phyloP scores from a whole-genome alignment of 2,888 invertebrate genomes.

The Euphydryas editha region DNA sequence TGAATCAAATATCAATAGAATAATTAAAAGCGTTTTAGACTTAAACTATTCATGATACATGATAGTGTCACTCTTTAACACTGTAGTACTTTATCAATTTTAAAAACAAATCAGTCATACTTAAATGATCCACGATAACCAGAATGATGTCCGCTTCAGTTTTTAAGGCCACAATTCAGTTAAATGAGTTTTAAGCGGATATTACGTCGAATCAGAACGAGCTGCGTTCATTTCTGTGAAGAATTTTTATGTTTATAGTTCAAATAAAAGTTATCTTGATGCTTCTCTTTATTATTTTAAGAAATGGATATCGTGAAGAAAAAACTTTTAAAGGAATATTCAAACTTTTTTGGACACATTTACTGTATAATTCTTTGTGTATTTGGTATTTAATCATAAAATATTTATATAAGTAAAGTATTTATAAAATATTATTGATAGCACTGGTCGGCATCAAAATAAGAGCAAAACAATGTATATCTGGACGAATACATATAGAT shows the following conservation, averaged over 20 bases:
- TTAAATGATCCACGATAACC: constrained; percentile 38
- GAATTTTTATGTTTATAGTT: constrained; percentile 20
- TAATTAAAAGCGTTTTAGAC: no score
- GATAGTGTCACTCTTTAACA: no score
- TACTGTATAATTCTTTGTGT: no score
- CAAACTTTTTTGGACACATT: no score
- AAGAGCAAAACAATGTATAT: no score
- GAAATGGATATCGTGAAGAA: not conserved
- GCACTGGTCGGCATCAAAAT: no score
- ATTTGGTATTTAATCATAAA: no score
- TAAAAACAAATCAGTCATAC: constrained; percentile 40
- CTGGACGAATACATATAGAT: no score
- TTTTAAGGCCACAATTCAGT: constrained; percentile 47
- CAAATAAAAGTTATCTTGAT: constrained; percentile 13
- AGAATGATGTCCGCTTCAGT: constrained; percentile 42
- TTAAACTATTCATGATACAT: no score
- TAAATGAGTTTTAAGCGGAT: constrained; percentile 49
- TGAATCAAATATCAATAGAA: no score
- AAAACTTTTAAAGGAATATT: not conserved
- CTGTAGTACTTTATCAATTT: constrained; percentile 7
- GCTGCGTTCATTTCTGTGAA: constrained; percentile 16
- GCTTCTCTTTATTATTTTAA: not conserved
- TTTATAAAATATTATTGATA: no score
- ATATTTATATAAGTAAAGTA: no score
- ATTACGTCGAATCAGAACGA: constrained; percentile 46